Base-by-base conservation (phyloP, 2,797 vertebrate species). In the Varecia variegata region DNA sequence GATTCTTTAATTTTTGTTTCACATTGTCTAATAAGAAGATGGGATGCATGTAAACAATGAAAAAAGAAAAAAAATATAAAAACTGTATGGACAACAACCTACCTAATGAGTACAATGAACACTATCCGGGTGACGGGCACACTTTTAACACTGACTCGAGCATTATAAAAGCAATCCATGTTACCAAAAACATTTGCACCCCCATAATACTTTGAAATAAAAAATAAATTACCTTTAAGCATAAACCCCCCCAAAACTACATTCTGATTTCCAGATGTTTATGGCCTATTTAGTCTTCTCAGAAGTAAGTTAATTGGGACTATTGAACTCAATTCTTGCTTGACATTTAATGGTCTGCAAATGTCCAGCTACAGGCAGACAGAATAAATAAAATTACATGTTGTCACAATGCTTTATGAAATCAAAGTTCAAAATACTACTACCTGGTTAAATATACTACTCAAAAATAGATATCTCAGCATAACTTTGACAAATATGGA, bases 341-440 rank as follows among this genome's bases (percentile, higher is more conserved):
- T 89, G n/a, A 47, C 70, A 87, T 83, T 86, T 67, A 92, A 67
- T 60, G 43, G 3, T 54, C 15, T 70, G 30, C 20, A 92, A 97
- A 76, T 88, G 45, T 70, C 62, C 32, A 93, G 45, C 27, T 68
- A 25, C 67, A 6, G 32, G 20, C 27, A 71, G 11, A 93, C 7
- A 45, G 27, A 50, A 65, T 18, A 79, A 96, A 95, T 5, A 50
- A 13, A 93, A 54, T 45, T 43, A 70, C 12, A 90, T 71, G 17
- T 70, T 92, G 13, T 92, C n/a, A 58, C 38, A 88, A 80, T 71
- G 38, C 23, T 93, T 94, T 77, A 81, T 94, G 54, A 96, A 95
- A 65, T 52, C 15, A 60, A 95, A 93, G 50, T 60, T 83, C 52
- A 84, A 81, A 94, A 40, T 25, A 35, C 4, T 27, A 38, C 40